Percentiles rank a stretch among this genome's conserved stretches.
Evolutionary conservation across 2,888 invertebrate genomes (phyloP).

Genomic region (Cheilosia variabilis): DNA sequence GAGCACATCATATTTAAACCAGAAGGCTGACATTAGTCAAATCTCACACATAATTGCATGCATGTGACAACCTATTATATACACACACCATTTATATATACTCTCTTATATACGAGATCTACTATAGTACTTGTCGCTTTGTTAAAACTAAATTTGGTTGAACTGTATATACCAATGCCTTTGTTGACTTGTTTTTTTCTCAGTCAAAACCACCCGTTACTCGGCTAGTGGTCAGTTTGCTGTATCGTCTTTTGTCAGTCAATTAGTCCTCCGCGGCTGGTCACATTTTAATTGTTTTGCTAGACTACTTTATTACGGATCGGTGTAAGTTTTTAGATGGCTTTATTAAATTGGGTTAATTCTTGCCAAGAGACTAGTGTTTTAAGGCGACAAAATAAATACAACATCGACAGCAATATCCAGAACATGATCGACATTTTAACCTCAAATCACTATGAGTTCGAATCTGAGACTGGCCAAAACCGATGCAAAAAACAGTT

Average conservation of each 20-base stretch:
- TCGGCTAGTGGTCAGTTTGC: constrained; percentile 59
- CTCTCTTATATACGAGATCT: neutral
- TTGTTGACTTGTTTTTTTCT: constrained; percentile 57
- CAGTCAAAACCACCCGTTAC: constrained; percentile 57
- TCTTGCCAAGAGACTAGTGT: constrained; percentile 65
- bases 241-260: constrained; percentile 62
- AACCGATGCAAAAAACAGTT: constrained; percentile 53
- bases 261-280: constrained; percentile 52
- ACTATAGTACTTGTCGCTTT: neutral
- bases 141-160: neutral
- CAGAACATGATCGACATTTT: constrained; percentile 72
- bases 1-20: too few species aligned
- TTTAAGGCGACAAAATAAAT: constrained; percentile 63
- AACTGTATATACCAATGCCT: constrained; percentile 26
- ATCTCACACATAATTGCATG: too few species aligned
- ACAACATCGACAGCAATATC: constrained; percentile 59
- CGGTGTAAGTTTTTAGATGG: constrained; percentile 65
- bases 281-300: constrained; percentile 52
- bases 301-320: constrained; percentile 42
- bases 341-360: constrained; percentile 66
- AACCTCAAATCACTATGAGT: constrained; percentile 63
- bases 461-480: constrained; percentile 59
- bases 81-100: neutral
- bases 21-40: too few species aligned
- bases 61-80: too few species aligned